These are phyloP conservation scores for Ennomos erosarius DNA, from an alignment of 2,888 invertebrate species.

Conservation along the genomic window DNA sequence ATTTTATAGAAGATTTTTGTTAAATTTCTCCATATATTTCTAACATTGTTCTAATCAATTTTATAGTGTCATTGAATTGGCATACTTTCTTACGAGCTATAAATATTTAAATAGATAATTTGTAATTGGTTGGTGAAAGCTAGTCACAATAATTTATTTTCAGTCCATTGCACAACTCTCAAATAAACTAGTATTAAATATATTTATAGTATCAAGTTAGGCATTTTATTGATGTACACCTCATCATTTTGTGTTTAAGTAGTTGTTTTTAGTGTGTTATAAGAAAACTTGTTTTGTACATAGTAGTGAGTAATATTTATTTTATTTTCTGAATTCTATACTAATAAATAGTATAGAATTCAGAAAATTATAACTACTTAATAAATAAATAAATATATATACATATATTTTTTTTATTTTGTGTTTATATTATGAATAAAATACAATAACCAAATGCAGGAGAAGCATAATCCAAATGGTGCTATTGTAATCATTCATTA, in stretches of 20 bases:
- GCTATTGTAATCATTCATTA: constrained; percentile 46
- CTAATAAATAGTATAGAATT: background rate
- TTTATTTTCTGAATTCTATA: no score
- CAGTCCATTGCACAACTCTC: constrained; percentile 28
- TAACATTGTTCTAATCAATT: no score
- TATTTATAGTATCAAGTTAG: background rate
- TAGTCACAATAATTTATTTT: constrained; percentile 53
- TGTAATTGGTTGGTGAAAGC: constrained; percentile 53
- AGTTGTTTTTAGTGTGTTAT: background rate
- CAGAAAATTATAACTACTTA: no score
- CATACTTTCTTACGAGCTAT: background rate
- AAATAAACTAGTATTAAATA: constrained; percentile 11
- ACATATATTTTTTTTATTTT: background rate
- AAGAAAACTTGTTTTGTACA: constrained; percentile 13
- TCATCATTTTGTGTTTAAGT: background rate
- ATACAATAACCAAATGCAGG: constrained; percentile 45
- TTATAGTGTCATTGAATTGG: background rate
- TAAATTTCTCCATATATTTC: no score
- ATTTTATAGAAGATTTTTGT: no score
- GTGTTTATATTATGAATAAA: constrained; percentile 29
- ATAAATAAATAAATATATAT: no score
- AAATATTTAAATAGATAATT: constrained; percentile 4
- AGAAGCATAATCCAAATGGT: constrained; percentile 67
- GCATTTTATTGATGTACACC: background rate
- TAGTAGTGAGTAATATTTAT: constrained; percentile 58